These are phyloP conservation scores for Petromus typicus DNA, from an alignment of 2,113 vertebrate genomes.

Conservation along the genomic window DNA sequence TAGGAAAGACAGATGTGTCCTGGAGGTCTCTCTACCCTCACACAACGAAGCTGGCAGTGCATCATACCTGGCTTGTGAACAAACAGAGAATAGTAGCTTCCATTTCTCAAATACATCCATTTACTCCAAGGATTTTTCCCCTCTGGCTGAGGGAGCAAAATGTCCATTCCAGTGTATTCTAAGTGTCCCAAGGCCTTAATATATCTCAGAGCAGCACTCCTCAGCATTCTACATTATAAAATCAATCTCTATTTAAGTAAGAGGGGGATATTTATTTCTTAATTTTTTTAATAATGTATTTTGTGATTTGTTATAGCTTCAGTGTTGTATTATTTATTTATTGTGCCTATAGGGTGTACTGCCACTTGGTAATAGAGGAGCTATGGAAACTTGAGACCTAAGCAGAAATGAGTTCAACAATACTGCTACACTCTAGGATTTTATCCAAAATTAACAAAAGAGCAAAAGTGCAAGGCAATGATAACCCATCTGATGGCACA, in stretches of 20 bases:
- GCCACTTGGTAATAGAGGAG: conserved; percentile 83
- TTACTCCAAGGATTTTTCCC: conserved; percentile 8
- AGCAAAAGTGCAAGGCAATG: conserved; percentile 82
- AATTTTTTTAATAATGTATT: conserved; percentile 89
- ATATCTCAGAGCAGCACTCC: conserved; percentile 79
- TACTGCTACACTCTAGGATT: conserved; percentile 78
- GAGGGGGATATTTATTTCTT: conserved; percentile 86
- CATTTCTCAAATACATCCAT: conserved; percentile 79
- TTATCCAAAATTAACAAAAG: conserved; percentile 82
- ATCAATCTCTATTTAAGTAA: conserved; percentile 89
- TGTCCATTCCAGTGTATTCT: conserved; percentile 75
- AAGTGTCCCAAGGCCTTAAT: conserved; percentile 73
- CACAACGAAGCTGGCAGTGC: neutral
- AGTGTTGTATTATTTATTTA: conserved; percentile 88
- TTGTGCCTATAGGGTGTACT: conserved; percentile 83
- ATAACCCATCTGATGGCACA: conserved; percentile 61
- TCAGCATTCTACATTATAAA: conserved; percentile 85
- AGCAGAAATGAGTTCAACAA: conserved; percentile 85
- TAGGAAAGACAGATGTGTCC: conserved; percentile 74
- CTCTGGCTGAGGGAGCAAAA: conserved; percentile 75
- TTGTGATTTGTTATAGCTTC: conserved; percentile 86
- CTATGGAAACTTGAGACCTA: conserved; percentile 83
- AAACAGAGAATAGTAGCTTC: conserved; percentile 72
- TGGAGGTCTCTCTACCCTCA: conserved; percentile 58
- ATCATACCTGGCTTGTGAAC: conserved; percentile 68